phyloP scores from a whole-genome alignment of 1,140 invertebrate species.

The Chelonus insularis region DNA sequence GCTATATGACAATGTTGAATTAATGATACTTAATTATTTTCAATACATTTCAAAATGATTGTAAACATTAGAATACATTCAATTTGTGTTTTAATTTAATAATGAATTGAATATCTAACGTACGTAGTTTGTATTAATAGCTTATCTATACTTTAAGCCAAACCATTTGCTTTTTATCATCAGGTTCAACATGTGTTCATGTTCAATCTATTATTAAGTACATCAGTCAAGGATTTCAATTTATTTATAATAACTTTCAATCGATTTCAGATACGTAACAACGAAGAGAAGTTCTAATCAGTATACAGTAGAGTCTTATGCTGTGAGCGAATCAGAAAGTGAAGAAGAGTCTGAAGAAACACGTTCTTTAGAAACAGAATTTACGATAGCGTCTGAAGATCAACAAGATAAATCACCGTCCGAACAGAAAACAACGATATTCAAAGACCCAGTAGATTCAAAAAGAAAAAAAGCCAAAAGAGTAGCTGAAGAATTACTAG shows the following conservation, averaged over 20 bases:
- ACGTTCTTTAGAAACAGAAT: conserved; percentile 45
- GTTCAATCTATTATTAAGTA: too few relatives aligned
- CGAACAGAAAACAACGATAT: conserved; percentile 32
- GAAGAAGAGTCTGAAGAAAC: conserved; percentile 55
- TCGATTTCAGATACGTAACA: conserved; percentile 43
- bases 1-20: too few relatives aligned
- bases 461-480: conserved; percentile 59
- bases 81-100: too few relatives aligned
- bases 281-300: conserved; percentile 46
- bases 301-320: conserved; percentile 44
- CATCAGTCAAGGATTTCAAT: too few relatives aligned
- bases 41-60: too few relatives aligned
- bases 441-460: conserved; percentile 36
- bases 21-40: too few relatives aligned
- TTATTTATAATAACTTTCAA: not conserved
- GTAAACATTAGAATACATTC: too few relatives aligned
- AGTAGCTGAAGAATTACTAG: conserved; percentile 71
- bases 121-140: too few relatives aligned
- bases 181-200: too few relatives aligned
- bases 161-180: too few relatives aligned
- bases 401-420: conserved; percentile 12
- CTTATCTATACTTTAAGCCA: too few relatives aligned
- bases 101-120: too few relatives aligned
- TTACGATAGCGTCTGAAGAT: not conserved
- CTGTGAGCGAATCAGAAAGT: conserved; percentile 57